Percentiles rank a stretch among this genome's conserved stretches.
Conservation (phyloP, 2,113 vertebrate species). For the Perca flavescens region DNA sequence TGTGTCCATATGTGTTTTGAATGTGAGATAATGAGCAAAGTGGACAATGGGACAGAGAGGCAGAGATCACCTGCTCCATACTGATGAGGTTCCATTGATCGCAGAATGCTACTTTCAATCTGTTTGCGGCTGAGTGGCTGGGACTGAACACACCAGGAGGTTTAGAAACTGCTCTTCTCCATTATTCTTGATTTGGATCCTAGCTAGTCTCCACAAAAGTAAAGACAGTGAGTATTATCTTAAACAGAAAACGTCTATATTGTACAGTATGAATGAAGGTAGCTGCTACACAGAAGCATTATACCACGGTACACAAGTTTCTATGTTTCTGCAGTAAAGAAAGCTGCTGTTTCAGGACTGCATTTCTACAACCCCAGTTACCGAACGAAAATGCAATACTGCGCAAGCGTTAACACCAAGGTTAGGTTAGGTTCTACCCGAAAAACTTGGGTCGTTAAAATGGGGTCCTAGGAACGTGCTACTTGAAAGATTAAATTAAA, state of each 20-base stretch:
- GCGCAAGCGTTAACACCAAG: no score
- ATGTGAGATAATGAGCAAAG: conserved; percentile 48
- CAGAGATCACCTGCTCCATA: conserved; percentile 42
- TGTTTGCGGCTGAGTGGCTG: conserved; percentile 5
- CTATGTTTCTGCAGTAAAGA: no score
- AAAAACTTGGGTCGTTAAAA: no score
- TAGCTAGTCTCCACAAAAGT: not conserved
- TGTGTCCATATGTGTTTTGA: conserved; percentile 20
- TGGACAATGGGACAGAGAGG: conserved; percentile 22
- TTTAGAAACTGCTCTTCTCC: not conserved
- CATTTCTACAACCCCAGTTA: no score
- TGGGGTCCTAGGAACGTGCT: no score
- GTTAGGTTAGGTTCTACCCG: no score
- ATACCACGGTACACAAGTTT: no score
- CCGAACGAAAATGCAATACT: no score
- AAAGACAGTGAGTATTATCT: not conserved
- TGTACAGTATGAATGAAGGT: not conserved
- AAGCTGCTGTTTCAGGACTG: no score
- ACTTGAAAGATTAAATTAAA: not conserved
- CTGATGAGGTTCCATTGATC: conserved; percentile 51
- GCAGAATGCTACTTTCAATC: not conserved
- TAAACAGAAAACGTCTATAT: not conserved
- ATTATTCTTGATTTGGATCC: not conserved
- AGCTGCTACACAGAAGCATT: not conserved
- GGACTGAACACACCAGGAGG: not conserved